Conservation (phyloP, 2,797 vertebrate species). For the Rhabdophis nuchalis region DNA sequence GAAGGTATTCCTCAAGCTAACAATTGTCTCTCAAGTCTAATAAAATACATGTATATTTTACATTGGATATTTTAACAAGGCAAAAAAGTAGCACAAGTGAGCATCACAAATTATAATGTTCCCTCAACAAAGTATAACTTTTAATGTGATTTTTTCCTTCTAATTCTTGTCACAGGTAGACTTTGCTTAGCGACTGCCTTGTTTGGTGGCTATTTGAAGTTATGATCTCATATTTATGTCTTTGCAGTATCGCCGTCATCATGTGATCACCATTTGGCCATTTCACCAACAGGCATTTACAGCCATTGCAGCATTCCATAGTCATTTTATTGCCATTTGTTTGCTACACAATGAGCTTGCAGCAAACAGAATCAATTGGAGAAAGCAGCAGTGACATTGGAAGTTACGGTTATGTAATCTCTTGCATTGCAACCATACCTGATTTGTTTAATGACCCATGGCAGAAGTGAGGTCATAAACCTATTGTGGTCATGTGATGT, state of each 20-base stretch:
- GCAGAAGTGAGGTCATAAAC: background rate
- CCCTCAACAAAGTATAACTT: slow-evolving; percentile 15
- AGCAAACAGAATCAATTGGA: background rate
- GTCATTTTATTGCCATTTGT: background rate
- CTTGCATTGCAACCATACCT: background rate
- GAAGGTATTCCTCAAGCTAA: background rate
- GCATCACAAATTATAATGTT: slow-evolving; percentile 22
- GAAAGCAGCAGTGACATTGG: background rate
- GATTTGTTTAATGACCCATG: background rate
- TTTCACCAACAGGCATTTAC: background rate
- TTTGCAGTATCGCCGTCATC: background rate
- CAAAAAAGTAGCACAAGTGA: slow-evolving; percentile 30
- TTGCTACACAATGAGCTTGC: background rate
- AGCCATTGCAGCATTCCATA: background rate
- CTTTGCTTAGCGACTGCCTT: background rate
- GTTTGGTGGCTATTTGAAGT: background rate
- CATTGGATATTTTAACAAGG: background rate
- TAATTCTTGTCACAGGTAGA: slow-evolving; percentile 4
- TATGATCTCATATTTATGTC: background rate
- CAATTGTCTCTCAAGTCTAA: background rate
- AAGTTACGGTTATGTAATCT: background rate
- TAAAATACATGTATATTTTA: slow-evolving; percentile 22
- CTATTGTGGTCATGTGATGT: background rate
- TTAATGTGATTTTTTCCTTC: background rate
- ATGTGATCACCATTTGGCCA: background rate